Percentiles rank a stretch among this genome's conserved stretches.
These are phyloP conservation scores for Aethes cnicana DNA, from an alignment of 2,888 invertebrate species.

Conservation along the genomic window DNA sequence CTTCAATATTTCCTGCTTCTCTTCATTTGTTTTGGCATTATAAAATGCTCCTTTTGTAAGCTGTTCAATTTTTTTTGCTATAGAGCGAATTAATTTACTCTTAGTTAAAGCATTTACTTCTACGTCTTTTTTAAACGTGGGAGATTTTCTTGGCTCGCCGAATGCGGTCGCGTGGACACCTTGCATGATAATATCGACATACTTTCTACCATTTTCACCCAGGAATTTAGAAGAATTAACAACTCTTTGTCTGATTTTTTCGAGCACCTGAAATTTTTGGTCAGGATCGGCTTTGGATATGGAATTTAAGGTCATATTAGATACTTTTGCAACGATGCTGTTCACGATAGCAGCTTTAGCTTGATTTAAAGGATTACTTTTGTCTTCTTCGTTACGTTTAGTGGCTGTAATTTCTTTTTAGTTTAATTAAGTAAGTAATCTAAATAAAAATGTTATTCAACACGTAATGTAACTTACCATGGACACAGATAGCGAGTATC, in stretches of 20 bases:
- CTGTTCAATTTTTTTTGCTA: conserved; percentile 44
- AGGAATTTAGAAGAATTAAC: conserved; percentile 43
- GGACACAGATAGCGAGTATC: no score
- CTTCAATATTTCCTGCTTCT: conserved; percentile 42
- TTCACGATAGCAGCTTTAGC: conserved; percentile 38
- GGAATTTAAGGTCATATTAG: conserved; percentile 41
- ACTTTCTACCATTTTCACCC: conserved; percentile 45
- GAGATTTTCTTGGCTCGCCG: no score
- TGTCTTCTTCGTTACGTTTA: background rate
- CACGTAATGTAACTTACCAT: no score
- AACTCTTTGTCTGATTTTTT: conserved; percentile 47
- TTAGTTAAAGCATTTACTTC: background rate
- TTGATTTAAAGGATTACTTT: background rate
- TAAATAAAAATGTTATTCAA: no score
- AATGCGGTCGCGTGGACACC: conserved; percentile 47
- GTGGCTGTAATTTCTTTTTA: conserved; percentile 1
- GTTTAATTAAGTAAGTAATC: background rate
- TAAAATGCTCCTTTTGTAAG: conserved; percentile 41
- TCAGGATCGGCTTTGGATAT: conserved; percentile 37
- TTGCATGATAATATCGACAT: conserved; percentile 56
- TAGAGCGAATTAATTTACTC: background rate
- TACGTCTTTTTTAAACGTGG: no score
- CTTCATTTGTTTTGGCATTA: conserved; percentile 38
- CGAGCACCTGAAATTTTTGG: conserved; percentile 36
- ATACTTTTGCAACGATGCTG: conserved; percentile 47